These are phyloP conservation scores for Scaptomyza montana DNA, from an alignment of 1,140 invertebrate species.

Conservation along the genomic window DNA sequence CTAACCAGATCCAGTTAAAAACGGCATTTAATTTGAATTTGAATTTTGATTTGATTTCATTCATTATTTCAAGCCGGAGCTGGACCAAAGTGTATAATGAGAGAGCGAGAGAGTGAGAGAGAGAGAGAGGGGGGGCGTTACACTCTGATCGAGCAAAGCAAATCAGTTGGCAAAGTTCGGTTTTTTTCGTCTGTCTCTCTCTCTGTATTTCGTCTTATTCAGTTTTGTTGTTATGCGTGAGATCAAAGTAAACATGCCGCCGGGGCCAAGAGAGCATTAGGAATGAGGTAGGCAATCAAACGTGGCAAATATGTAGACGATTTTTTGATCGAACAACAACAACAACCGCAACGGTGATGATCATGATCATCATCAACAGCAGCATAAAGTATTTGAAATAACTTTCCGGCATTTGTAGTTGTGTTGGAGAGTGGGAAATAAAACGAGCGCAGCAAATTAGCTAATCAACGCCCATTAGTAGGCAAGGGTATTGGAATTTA, in stretches of 20 bases:
- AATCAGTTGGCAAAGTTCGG: constrained; percentile 55
- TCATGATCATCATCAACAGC: constrained; percentile 17
- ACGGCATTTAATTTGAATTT: constrained; percentile 60
- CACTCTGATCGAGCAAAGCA: constrained; percentile 28
- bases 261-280: constrained; percentile 10
- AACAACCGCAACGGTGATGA: constrained; percentile 33
- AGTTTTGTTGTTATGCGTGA: constrained; percentile 52
- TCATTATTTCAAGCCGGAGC: constrained; percentile 61
- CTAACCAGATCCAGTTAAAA: constrained; percentile 75
- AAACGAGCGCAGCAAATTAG: constrained; percentile 81
- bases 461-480: constrained; percentile 81
- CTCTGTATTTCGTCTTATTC: constrained; percentile 18
- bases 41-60: constrained; percentile 65
- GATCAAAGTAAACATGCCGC: constrained; percentile 75
- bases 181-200: neutral
- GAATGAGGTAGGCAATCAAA: constrained; percentile 17
- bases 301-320: constrained; percentile 63
- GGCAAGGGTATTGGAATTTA: constrained; percentile 74
- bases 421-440: constrained; percentile 60
- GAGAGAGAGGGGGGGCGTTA: constrained; percentile 17
- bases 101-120: too few relatives aligned
- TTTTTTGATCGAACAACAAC: constrained; percentile 68
- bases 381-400: constrained; percentile 74
- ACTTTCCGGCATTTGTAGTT: constrained; percentile 61
- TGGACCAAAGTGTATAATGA: constrained; percentile 17